Evolutionary conservation across 2,888 invertebrate species (phyloP), one percentile per base, ranked within the genome.

Genomic region (Diloba caeruleocephala): DNA sequence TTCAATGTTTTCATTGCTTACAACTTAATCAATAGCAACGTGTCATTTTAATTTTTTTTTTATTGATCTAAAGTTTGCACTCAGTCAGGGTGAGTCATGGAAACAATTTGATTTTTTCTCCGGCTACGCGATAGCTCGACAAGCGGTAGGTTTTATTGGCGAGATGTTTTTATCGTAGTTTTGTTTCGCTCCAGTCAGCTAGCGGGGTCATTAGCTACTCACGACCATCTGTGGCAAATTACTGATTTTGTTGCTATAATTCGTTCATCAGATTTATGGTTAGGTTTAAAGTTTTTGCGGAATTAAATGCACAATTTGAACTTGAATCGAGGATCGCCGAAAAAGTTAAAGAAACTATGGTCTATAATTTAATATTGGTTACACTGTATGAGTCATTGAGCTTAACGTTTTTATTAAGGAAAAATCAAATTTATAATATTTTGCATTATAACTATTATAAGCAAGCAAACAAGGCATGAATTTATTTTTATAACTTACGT

Each of bases 101-200:
- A 64, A 65, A 70, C 60, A 65, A 74, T 71, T 71, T 45, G 43
- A 69, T 78, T 76, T 76, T 32, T 76, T 69, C 51, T 53, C n/a
- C 54, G 50, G 28, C 45, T 45, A 29, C 38, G 56, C 54, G 54
- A 45, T 71, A 55, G 33, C 42, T 49, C 45, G 49, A 42, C 41
- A 44, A 66, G 59, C 44, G 54, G 51, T 65, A 49, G 57, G 55
- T 65, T 72, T 61, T 70, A 74, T 77, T 71, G 54, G 66, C 58
- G 49, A 59, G 57, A 54, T 59, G 67, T 74, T 82, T 81, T 84
- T 85, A 78, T 80, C 71, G 69, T 62, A 63, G 71, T 80, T 79
- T 78, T 77, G 81, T 78, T 81, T 78, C 79, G 82, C 80, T 82
- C 69, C 74, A 76, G 59, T 78, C 78, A 55, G 43, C 68, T 62